phyloP scores from a whole-genome alignment of 2,797 vertebrate genomes.

The Sorex maritimensis region DNA sequence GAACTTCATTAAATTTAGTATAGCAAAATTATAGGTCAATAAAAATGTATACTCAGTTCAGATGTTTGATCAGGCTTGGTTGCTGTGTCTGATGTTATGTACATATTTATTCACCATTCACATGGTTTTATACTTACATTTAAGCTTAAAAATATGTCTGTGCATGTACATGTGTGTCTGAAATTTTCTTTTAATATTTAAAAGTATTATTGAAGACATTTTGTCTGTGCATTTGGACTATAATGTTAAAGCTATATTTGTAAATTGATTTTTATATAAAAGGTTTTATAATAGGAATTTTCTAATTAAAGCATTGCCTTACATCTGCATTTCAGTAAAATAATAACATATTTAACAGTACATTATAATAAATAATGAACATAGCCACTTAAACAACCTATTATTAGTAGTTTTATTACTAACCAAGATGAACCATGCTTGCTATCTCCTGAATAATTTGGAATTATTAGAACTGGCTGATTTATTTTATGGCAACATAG shows the following conservation, averaged over 20 bases:
- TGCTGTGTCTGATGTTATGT: too few species aligned
- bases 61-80: too few species aligned
- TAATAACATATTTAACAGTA: background rate
- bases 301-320: background rate
- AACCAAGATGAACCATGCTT: background rate
- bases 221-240: background rate
- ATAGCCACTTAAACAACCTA: too few species aligned
- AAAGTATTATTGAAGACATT: too few species aligned
- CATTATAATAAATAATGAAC: background rate
- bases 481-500: background rate
- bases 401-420: too few species aligned
- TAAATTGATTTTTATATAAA: slow-evolving; percentile 26
- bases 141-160: too few species aligned
- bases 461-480: background rate
- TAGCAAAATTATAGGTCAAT: slow-evolving; percentile 16
- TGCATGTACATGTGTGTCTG: too few species aligned
- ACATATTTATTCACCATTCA: too few species aligned
- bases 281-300: background rate
- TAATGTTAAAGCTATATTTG: background rate
- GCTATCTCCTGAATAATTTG: background rate
- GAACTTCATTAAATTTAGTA: slow-evolving; percentile 30
- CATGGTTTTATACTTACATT: too few species aligned
- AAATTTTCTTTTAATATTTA: too few species aligned
- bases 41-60: background rate
- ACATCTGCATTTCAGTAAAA: background rate